phyloP scores from a whole-genome alignment of 2,797 vertebrate genomes.

The Nannoperca australis region DNA sequence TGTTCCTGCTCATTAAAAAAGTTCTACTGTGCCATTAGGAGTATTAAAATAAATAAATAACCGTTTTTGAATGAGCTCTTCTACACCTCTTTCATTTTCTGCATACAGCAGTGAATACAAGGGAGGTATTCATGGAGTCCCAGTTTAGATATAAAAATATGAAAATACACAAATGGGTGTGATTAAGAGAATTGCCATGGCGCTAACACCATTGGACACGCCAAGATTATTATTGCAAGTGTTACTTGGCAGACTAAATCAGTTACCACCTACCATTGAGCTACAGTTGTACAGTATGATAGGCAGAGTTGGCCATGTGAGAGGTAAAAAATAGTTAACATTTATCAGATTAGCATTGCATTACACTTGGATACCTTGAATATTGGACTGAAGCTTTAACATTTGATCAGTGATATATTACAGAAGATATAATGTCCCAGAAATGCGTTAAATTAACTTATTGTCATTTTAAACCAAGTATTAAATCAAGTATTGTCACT shows the following conservation, averaged over 20 bases:
- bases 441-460: too few relatives aligned
- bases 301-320: neutral
- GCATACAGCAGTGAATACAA: neutral
- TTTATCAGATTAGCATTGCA: neutral
- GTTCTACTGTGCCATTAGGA: constrained; percentile 4
- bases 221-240: neutral
- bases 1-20: neutral
- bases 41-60: too few relatives aligned
- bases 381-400: too few relatives aligned
- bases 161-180: constrained; percentile 2
- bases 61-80: constrained; percentile 5
- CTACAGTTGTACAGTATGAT: neutral
- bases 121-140: neutral
- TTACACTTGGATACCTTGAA: neutral
- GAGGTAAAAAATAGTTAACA: neutral
- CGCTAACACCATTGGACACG: neutral
- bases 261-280: neutral
- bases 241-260: neutral
- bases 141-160: neutral
- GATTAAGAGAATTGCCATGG: neutral
- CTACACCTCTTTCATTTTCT: neutral
- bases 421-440: too few relatives aligned
- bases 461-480: too few relatives aligned
- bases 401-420: too few relatives aligned
- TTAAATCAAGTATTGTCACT: too few relatives aligned